Base-by-base conservation (phyloP, 2,888 invertebrate genomes). In the Thyatira batis region DNA sequence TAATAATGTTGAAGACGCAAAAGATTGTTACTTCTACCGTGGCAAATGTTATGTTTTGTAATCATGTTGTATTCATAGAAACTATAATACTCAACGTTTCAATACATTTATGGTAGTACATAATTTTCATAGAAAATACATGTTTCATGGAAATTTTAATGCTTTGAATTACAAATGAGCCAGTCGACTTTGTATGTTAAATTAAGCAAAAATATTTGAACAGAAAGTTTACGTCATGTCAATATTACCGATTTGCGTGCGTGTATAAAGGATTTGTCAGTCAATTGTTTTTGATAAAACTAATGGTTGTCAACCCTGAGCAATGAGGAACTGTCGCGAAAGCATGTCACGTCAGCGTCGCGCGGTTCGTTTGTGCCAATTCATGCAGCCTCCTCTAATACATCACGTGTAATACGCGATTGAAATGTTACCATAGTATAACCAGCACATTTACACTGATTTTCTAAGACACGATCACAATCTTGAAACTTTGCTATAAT, bases 311-410 rank as follows among this genome's bases (percentile, higher is more conserved):
- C 68, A 72, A 55, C 70, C 70, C 72, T 75, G 57, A 48, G 57
- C 56, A 67, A 69, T 63, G 63, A 71, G 64, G 61, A 73, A 75
- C 65, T 71, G 65, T 65, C 63, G 61, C 66, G 50, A 61, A 73
- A 53, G 52, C 73, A 54, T 55, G 72, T 78, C 80, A 81, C 78
- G 80, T n/a, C n/a, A n/a, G n/a, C 80, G 65, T 70, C 53, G 60
- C 53, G 56, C 57, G 63, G 67, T 71, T 78, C 72, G 68, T 75
- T 81, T 77, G 75, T 71, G 70, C 72, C 79, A 69, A 79, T 73
- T 80, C 76, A 76, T 66, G 67, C 57, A 63, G 55, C 50, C 64
- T 61, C 57, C 56, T 45, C 57, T 54, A 60, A 60, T 58, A 52
- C 60, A 58, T 52, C 55, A 55, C 53, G 57, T 53, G 52, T 54